A percentile compares a stretch with the other conserved stretches of the same genome.
These are phyloP conservation scores for Syngnathus rostellatus DNA, from an alignment of 2,797 vertebrate species.

Conservation along the genomic window DNA sequence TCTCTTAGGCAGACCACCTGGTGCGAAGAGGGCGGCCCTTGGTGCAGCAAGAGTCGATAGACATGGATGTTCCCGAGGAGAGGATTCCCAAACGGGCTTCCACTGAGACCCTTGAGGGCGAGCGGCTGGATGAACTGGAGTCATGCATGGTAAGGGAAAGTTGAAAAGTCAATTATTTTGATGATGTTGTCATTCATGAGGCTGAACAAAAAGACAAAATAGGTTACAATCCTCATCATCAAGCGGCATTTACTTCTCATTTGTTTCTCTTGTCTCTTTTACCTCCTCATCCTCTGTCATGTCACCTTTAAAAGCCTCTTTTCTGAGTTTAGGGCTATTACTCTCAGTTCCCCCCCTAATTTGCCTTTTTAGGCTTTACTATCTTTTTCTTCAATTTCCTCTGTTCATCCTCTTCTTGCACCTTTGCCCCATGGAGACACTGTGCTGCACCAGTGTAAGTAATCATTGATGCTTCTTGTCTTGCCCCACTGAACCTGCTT, in stretches of 20 bases:
- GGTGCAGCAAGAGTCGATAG: conserved; percentile 77
- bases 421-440: conserved; percentile 59
- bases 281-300: not conserved
- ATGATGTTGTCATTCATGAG: not conserved
- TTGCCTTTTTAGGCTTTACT: conserved; percentile 34
- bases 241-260: not conserved
- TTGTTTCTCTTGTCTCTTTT: not conserved
- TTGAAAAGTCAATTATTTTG: not conserved
- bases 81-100: conserved; percentile 74
- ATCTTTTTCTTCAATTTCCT: conserved; percentile 57
- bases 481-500: conserved; percentile 20
- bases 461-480: conserved; percentile 32
- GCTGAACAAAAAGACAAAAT: not conserved
- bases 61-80: conserved; percentile 79
- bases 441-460: conserved; percentile 69
- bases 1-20: conserved; percentile 81
- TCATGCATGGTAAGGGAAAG: conserved; percentile 80
- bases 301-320: not conserved
- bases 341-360: conserved; percentile 23
- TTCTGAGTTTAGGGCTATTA: conserved; percentile 1
- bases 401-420: conserved; percentile 61
- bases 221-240: not conserved
- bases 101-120: conserved; percentile 81
- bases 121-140: conserved; percentile 88
- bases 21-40: conserved; percentile 77